Percentiles rank a stretch among this genome's conserved stretches.
Evolutionary conservation across 1,140 invertebrate species (phyloP).

Genomic region (Cylas formicarius): DNA sequence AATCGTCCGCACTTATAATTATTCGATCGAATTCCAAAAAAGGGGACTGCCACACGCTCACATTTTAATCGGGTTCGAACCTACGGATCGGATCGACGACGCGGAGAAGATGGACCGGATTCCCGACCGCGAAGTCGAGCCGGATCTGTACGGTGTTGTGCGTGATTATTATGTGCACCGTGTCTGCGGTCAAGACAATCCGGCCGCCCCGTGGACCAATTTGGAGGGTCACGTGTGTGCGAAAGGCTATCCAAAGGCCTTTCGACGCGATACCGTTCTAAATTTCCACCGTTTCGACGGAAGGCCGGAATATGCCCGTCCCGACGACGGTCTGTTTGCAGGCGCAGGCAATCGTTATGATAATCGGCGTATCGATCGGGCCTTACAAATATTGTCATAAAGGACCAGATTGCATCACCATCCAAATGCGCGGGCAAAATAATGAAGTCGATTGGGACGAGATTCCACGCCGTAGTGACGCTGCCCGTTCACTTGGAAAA

Average conservation of each 20-base stretch:
- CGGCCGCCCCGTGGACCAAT: constrained; percentile 10
- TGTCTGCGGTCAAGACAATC: constrained; percentile 33
- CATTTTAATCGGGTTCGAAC: constrained; percentile 5
- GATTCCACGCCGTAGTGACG: constrained; percentile 9
- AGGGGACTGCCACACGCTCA: constrained; percentile 8
- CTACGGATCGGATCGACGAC: no score
- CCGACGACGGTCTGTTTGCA: background rate
- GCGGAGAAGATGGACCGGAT: constrained; percentile 27
- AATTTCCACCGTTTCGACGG: background rate
- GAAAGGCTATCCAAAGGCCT: no score
- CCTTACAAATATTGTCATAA: constrained; percentile 16
- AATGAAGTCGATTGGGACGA: no score
- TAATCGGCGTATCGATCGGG: constrained; percentile 9
- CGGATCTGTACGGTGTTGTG: no score
- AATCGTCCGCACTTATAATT: background rate
- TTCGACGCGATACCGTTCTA: constrained; percentile 6
- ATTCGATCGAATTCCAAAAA: constrained; percentile 11
- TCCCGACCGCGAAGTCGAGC: no score
- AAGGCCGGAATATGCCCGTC: background rate
- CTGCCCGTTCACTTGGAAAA: constrained; percentile 17
- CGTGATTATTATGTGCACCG: constrained; percentile 49
- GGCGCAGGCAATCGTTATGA: background rate
- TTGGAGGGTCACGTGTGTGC: no score
- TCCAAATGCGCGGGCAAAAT: no score
- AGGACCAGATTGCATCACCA: no score